A percentile compares a stretch with the other conserved stretches of the same genome.
These are phyloP conservation scores for Vidua chalybeata DNA, from an alignment of 2,113 vertebrate species.

Conservation along the genomic window DNA sequence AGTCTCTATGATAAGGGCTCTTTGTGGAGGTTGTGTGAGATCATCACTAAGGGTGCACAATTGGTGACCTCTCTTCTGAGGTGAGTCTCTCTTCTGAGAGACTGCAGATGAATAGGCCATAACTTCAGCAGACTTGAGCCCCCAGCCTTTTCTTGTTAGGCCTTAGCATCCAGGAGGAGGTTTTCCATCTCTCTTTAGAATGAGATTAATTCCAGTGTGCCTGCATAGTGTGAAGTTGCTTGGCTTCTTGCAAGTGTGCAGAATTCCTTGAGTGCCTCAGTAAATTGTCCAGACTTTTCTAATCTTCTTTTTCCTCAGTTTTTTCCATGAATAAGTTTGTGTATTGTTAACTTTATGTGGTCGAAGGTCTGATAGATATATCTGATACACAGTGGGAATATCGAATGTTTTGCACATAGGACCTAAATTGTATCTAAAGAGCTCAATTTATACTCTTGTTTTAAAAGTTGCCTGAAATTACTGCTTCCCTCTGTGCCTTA, in stretches of 20 bases:
- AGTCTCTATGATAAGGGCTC: not conserved
- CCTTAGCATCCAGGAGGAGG: not conserved
- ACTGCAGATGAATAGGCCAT: not conserved
- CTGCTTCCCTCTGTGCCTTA: not conserved
- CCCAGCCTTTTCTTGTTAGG: not conserved
- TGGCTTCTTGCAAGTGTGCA: not conserved
- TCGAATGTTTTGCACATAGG: not conserved
- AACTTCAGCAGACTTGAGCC: not conserved
- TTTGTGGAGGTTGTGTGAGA: not conserved
- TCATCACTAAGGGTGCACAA: not conserved
- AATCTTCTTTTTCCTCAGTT: accelerated
- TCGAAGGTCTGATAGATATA: not conserved
- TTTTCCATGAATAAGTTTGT: not conserved
- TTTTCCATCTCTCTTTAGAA: not conserved
- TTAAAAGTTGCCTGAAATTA: not conserved
- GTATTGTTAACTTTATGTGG: not conserved
- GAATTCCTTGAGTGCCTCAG: not conserved
- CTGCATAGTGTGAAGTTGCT: accelerated
- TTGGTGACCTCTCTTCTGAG: not conserved
- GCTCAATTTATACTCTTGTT: not conserved
- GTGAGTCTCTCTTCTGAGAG: not conserved
- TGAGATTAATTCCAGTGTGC: not conserved
- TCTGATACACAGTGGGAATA: not conserved
- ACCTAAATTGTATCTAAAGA: not conserved
- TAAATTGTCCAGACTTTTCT: not conserved